Evolutionary conservation across 2,797 vertebrate species (phyloP).

Genomic region (Eulemur mongoz): DNA sequence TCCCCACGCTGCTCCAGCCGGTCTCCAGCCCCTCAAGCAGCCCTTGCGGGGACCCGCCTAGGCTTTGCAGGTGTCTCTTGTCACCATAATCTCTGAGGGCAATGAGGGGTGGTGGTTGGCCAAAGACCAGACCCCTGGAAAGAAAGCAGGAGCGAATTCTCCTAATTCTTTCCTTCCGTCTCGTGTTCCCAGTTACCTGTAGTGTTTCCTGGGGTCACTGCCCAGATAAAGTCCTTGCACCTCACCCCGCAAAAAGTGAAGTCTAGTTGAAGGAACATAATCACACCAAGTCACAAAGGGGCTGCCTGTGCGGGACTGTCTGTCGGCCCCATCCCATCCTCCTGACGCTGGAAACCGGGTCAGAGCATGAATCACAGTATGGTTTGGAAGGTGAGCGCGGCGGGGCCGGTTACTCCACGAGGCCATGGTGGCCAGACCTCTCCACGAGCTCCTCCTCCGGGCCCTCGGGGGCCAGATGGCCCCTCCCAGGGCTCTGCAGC

Average conservation of each 20-base stretch:
- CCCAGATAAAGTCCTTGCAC: background rate
- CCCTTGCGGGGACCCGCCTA: background rate
- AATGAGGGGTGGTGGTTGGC: background rate
- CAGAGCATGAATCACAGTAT: accelerated
- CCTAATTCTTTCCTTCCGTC: background rate
- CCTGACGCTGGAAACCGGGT: background rate
- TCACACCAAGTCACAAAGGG: background rate
- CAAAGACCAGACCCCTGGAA: background rate
- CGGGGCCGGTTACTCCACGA: background rate
- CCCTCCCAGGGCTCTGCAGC: background rate
- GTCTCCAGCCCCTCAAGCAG: background rate
- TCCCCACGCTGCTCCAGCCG: background rate
- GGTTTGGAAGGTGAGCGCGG: background rate
- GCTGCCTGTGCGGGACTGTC: background rate
- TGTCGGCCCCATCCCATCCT: accelerated
- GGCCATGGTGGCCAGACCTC: background rate
- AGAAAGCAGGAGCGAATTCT: background rate
- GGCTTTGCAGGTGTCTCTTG: background rate
- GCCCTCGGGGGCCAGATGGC: accelerated
- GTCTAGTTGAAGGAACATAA: too few relatives aligned
- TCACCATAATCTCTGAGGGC: background rate
- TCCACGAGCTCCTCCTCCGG: background rate
- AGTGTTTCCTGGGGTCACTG: background rate
- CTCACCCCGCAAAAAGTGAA: background rate
- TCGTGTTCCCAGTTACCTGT: background rate